Evolutionary conservation across 2,113 vertebrate species (phyloP), one percentile per base, ranked within the genome.

Genomic region (Alaudala cheleensis): DNA sequence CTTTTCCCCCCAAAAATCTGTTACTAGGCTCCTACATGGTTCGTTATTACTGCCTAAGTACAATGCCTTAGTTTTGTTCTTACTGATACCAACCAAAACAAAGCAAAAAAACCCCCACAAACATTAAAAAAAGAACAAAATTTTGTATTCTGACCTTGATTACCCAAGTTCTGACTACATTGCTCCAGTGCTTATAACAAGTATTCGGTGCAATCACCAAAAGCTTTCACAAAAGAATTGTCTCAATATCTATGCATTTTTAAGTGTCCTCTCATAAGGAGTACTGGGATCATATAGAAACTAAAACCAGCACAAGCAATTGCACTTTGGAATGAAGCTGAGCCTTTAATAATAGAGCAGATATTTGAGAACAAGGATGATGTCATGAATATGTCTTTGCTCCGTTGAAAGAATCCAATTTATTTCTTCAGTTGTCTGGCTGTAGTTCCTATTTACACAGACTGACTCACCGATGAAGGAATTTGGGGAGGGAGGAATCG

Each of bases 341-440:
- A 79, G 73, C 39, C 50, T 70, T 90, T 83, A 92, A 65, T 57
- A 94, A 73, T 11, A 90, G 28, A 78, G 37, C 19, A 78, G 78
- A 56, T 61, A 65, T 72, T 79, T 85, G 50, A 76, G 66, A 82
- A 66, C 23, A 72, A 87, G 54, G 39, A 73, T 93, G 85, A 95
- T 90, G 90, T 92, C 42, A 94, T 62, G 14, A n/a, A 65, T 16
- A 11, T n/a, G 26, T 54, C 70, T 83, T 78, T 29, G 6, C 74
- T 77, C 54, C 50, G 58, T 4, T 88, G 45, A 90, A 67, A 79
- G 81, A 92, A 95, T 90, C 57, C 67, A 64, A 87, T 83, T 74
- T 81, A 73, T 80, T 89, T 85, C 86, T 76, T 81, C 78, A 82
- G 81, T 61, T 82, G 73, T 91, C 95, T 92, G 91, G 76, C 93